Evolutionary conservation across 2,113 vertebrate genomes (phyloP).

Genomic region (Crocuta crocuta): DNA sequence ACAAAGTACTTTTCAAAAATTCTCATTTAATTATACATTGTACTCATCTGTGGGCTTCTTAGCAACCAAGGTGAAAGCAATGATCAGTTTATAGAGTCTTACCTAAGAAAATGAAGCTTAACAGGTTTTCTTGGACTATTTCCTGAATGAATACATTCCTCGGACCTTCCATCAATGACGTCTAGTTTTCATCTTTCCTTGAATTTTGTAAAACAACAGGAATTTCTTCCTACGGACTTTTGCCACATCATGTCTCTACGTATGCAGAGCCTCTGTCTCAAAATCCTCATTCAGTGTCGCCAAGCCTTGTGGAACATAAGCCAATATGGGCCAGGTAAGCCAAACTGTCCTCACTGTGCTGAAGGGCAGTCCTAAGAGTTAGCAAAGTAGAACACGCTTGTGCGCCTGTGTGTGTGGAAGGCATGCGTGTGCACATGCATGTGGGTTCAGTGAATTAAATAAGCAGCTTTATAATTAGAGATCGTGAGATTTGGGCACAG

Average conservation of each 20-base stretch:
- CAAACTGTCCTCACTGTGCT: background rate
- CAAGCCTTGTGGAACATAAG: background rate
- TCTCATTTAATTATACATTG: background rate
- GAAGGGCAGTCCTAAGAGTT: background rate
- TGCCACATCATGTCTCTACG: background rate
- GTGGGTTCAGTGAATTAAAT: fast-evolving
- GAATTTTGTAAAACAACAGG: background rate
- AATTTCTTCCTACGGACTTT: background rate
- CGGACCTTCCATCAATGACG: background rate
- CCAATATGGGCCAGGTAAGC: background rate
- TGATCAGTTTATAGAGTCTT: background rate
- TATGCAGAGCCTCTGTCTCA: background rate
- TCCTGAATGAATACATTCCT: background rate
- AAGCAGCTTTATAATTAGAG: background rate
- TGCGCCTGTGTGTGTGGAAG: background rate
- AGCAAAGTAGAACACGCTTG: background rate
- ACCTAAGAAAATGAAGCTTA: background rate
- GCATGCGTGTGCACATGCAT: fast-evolving
- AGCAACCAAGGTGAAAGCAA: background rate
- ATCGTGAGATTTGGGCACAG: background rate
- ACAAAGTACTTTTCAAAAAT: background rate
- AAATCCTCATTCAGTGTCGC: background rate
- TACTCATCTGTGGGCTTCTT: background rate
- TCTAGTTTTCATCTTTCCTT: background rate
- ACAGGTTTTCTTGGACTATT: background rate